A percentile compares a stretch with the other conserved stretches of the same genome.
Evolutionary conservation across 2,888 invertebrate species (phyloP).

Genomic region (Hanleya hanleyi): DNA sequence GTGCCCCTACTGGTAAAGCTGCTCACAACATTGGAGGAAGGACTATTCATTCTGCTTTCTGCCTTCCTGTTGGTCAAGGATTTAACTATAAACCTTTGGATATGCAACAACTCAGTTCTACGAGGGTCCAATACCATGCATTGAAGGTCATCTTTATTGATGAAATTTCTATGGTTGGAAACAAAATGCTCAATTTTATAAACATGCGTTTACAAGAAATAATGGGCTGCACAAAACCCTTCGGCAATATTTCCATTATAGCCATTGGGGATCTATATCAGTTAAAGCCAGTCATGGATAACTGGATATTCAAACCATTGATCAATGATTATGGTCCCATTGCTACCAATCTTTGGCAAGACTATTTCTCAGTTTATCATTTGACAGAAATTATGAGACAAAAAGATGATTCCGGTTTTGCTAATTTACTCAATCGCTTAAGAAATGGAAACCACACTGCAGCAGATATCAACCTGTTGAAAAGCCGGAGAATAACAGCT

Average conservation of each 20-base stretch:
- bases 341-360: slow-evolving; percentile 23
- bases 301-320: too few species aligned
- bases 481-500: slow-evolving; percentile 4
- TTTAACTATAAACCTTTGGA: background rate
- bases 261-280: slow-evolving; percentile 36
- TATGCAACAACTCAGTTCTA: background rate
- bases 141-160: too few species aligned
- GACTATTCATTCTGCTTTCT: slow-evolving; percentile 1
- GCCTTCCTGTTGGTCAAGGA: background rate
- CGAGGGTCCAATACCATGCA: slow-evolving; percentile 13
- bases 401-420: slow-evolving; percentile 38
- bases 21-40: too few species aligned
- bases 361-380: slow-evolving; percentile 9
- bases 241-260: slow-evolving; percentile 35
- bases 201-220: slow-evolving; percentile 36
- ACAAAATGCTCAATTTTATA: slow-evolving; percentile 35
- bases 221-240: slow-evolving; percentile 26
- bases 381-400: slow-evolving; percentile 39
- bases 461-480: slow-evolving; percentile 22
- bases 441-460: slow-evolving; percentile 29
- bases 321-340: slow-evolving; percentile 13
- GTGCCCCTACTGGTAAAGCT: too few species aligned
- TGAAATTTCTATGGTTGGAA: slow-evolving; percentile 42
- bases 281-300: slow-evolving; percentile 28
- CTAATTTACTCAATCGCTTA: slow-evolving; percentile 35